A percentile compares a stretch with the other conserved stretches of the same genome.
These are phyloP conservation scores for Australoheros scitulus DNA, from an alignment of 2,113 vertebrate genomes.

Conservation along the genomic window DNA sequence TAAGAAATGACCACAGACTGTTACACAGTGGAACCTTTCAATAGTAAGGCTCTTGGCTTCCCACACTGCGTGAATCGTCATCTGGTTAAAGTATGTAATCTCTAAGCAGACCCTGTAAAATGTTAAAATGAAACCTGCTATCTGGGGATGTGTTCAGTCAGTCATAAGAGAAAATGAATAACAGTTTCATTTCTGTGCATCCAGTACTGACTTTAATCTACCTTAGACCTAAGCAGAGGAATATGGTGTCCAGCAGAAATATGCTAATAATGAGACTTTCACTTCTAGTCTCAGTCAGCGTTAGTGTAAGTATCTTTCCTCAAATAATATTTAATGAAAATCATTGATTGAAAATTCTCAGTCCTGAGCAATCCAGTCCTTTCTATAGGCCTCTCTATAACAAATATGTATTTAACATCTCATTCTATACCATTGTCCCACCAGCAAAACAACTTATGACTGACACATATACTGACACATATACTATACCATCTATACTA, in stretches of 20 bases:
- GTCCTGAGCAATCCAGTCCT: not conserved
- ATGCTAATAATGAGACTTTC: not conserved
- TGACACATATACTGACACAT: conserved; percentile 1
- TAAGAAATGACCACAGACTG: conserved; percentile 9
- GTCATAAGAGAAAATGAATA: not conserved
- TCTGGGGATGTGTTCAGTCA: not conserved
- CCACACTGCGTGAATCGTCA: not conserved
- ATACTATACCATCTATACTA: not conserved
- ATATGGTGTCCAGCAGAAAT: not conserved
- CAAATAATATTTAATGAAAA: not conserved
- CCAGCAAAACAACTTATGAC: not conserved
- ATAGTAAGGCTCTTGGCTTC: not conserved
- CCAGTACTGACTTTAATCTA: not conserved
- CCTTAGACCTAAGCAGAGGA: not conserved
- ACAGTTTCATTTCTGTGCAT: not conserved
- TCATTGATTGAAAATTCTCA: not conserved
- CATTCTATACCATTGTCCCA: not conserved
- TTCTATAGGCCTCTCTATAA: not conserved
- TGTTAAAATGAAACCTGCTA: not conserved
- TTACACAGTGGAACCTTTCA: not conserved
- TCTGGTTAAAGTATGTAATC: not conserved
- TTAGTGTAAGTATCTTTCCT: not conserved
- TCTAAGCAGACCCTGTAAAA: not conserved
- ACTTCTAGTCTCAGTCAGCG: not conserved
- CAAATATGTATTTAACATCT: not conserved